phyloP scores from a whole-genome alignment of 2,888 invertebrate species.

The Ophion ellenae region DNA sequence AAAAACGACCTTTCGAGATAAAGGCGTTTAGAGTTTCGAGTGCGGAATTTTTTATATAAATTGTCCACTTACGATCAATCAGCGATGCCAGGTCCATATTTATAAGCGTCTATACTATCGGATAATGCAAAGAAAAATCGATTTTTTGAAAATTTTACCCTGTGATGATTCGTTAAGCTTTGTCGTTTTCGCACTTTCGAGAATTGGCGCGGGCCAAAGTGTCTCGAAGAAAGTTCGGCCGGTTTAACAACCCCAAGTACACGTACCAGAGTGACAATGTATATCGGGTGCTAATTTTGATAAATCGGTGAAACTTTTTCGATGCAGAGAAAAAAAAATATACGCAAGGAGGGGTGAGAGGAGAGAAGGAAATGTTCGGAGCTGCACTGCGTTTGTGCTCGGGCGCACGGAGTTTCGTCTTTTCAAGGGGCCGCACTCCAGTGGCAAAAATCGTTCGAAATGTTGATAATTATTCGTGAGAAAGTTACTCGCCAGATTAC shows the following conservation, averaged over 20 bases:
- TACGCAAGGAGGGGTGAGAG: not conserved
- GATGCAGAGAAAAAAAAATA: constrained; percentile 8
- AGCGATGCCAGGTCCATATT: no score
- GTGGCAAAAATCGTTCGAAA: not conserved
- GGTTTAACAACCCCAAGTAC: constrained; percentile 27
- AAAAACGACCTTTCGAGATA: no score
- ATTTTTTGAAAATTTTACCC: not conserved
- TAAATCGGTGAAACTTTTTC: constrained; percentile 49
- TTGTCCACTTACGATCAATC: no score
- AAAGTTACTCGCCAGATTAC: not conserved
- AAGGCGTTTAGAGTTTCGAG: no score
- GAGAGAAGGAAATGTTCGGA: not conserved
- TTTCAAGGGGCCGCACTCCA: not conserved
- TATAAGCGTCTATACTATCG: no score
- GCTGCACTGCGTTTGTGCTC: constrained; percentile 5
- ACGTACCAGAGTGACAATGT: constrained; percentile 51
- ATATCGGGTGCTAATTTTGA: constrained; percentile 61
- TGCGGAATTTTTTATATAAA: no score
- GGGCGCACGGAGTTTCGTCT: not conserved
- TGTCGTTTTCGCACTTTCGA: constrained; percentile 40
- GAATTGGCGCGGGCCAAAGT: constrained; percentile 54
- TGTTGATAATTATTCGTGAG: not conserved
- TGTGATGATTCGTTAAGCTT: constrained; percentile 7
- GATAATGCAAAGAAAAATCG: no score
- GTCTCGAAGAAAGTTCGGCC: constrained; percentile 54